These are phyloP conservation scores for Bos taurus DNA, from an alignment of 2,113 vertebrate genomes.

Conservation along the genomic window ARS-UCD2.0 NC_037337.1:99055501-99056000, in stretches of 20 bases:
- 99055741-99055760: background rate
- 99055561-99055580: background rate
- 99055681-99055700: background rate
- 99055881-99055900: background rate
- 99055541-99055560: background rate
- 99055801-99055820: background rate
- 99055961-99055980: background rate
- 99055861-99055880: background rate
- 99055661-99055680: background rate
- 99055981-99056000: background rate
- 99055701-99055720: background rate
- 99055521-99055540: background rate
- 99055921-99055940: background rate
- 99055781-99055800: accelerated
- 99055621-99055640: background rate
- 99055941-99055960: background rate
- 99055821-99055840: background rate
- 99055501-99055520: background rate
- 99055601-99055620: background rate
- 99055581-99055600: background rate
- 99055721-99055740: background rate
- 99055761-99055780: background rate
- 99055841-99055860: background rate
- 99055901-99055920: background rate
- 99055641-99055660: background rate